Base-by-base conservation (phyloP, 2,888 invertebrate species). In the Leucania comma region DNA sequence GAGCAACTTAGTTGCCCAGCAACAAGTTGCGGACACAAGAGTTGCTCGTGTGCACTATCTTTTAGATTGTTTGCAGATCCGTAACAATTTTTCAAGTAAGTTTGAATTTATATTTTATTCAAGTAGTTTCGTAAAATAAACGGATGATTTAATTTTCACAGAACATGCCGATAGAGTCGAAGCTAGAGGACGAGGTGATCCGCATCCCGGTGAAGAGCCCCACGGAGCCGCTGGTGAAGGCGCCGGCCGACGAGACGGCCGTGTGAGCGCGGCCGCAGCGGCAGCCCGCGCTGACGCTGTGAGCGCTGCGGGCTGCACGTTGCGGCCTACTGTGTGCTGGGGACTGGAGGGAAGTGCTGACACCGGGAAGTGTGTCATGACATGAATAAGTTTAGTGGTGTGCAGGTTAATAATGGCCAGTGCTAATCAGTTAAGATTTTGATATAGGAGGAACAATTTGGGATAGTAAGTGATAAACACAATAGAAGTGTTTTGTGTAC, bases 111-210 rank as follows among this genome's bases (percentile, higher is more conserved):
- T 6, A 3, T 42, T 1, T 42, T 1, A 42, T 42, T 5, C 42
- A 42, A 6, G 6, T 6, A n/a, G n/a, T 6, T 5, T 42, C 6
- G 0, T 20, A 42, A 17, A 42, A 42, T 17, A 17, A 1, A 38
- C 3, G 4, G 3, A 8, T 29, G 10, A 29, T 54, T 20, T n/a
- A 26, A 8, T 50, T 24, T 77, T 54, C 71, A 4, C 92, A 96
- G 95, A 96, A 96, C 84, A 88, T 95, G 90, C 95, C 95, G 22
- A 90, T 90, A 35, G 96, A 96, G 24, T 85, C 92, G 0, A 96
- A 95, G 63, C 53, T 94, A 10, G 95, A 95, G 59, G 95, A 95
- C 10, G 96, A 95, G 62, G 89, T 95, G 32, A 90, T 95, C 79
- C 84, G 93, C 0, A 92, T 94, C 3, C 92, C 94, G 0, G 88